These are phyloP conservation scores for Gnatocerus cornutus DNA, from an alignment of 2,888 invertebrate genomes.

Conservation along the genomic window DNA sequence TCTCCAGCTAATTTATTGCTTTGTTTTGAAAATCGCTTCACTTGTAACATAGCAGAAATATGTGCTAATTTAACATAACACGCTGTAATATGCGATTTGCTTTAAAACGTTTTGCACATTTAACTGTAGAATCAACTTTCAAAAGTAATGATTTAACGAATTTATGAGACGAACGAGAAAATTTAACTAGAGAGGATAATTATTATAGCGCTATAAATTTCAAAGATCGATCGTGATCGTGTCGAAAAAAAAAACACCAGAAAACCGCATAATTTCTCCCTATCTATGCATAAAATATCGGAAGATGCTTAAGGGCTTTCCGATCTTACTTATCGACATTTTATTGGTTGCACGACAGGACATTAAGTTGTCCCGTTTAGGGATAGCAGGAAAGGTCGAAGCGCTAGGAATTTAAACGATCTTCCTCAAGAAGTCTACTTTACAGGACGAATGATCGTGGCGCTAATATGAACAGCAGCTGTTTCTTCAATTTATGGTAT, in stretches of 20 bases:
- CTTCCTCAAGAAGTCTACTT: conserved; percentile 36
- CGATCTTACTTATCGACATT: conserved; percentile 22
- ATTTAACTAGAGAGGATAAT: conserved; percentile 29
- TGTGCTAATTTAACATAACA: conserved; percentile 38
- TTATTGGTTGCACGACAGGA: conserved; percentile 22
- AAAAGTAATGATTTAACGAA: conserved; percentile 35
- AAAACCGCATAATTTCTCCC: conserved; percentile 6
- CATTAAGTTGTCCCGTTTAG: conserved; percentile 46
- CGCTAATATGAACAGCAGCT: conserved; percentile 46
- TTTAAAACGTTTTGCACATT: conserved; percentile 35
- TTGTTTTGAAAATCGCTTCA: conserved; percentile 36
- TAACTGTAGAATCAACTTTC: conserved; percentile 44
- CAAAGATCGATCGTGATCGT: conserved; percentile 7
- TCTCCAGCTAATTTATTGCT: conserved; percentile 40
- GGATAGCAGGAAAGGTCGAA: conserved; percentile 37
- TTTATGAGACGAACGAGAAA: conserved; percentile 24
- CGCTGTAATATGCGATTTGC: conserved; percentile 20
- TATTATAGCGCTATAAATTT: conserved; percentile 18
- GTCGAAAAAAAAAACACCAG: neutral
- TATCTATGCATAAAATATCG: conserved; percentile 18
- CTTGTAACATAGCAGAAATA: conserved; percentile 33
- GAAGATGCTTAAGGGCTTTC: conserved; percentile 12
- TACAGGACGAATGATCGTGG: conserved; percentile 39
- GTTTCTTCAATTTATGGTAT: conserved; percentile 49
- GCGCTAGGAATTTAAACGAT: conserved; percentile 43